Evolutionary conservation across 2,113 vertebrate genomes (phyloP), one percentile per base, ranked within the genome.

Genomic region (Mesocricetus auratus): DNA sequence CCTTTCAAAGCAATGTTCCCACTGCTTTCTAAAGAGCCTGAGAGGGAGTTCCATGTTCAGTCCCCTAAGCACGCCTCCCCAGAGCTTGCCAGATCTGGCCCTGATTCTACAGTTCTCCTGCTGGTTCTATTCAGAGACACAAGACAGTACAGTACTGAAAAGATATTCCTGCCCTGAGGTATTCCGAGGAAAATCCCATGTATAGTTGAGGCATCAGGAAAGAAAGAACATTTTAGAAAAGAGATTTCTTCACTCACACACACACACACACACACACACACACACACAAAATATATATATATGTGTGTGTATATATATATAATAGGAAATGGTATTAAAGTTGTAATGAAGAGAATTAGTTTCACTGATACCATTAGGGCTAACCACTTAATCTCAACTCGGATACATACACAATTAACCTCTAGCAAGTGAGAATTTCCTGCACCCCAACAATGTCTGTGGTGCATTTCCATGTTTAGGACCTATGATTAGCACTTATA

Each of bases 241-340:
- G 29, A 24, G 7, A 60, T 91, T 53, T 89, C 53, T 77, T 31
- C 77, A 53, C 33, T 50, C 9, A 50, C 50, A 50, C 9, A 50
- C 9, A 50, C 9, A 50, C 9, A 50, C 50, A 50, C 9, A 50
- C 9, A 50, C 9, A 50, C 9, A 50, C 9, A 50, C 9, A n/a
- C n/a, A n/a, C n/a, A n/a, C n/a, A n/a, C n/a, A n/a, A n/a, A n/a
- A 50, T 50, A 50, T 50, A 50, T 50, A 50, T 50, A 50, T 9
- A 50, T 50, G 9, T 50, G 9, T 50, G 9, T 53, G 12, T 9
- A 53, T 6, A 50, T 19, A 81, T 2, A 90, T 26, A 50, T 29
- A 82, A 69, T 21, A 87, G 15, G 36, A 94, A 94, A 73, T 82
- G 31, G 33, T 45, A 89, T 4, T 78, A 92, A 96, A 94, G 62